Evolutionary conservation across 2,113 vertebrate species (phyloP).

Genomic region (Hypanus sabinus): DNA sequence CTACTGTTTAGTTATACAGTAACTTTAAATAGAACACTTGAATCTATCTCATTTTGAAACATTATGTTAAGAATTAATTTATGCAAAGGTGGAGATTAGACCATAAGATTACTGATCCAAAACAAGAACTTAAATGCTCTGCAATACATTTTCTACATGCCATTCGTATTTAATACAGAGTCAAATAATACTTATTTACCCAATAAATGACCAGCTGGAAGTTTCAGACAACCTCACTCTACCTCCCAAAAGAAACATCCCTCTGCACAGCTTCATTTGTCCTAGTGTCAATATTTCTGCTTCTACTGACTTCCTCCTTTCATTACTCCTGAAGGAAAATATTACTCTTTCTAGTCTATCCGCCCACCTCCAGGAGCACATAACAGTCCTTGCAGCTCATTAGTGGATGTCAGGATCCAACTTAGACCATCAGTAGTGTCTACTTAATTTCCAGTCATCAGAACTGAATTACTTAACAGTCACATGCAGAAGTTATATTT

Average conservation of each 20-base stretch:
- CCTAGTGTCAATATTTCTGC: background rate
- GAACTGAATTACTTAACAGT: background rate
- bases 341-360: conserved; percentile 39
- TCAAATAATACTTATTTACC: background rate
- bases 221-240: background rate
- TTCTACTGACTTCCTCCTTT: no score
- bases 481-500: background rate
- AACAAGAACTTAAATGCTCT: background rate
- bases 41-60: background rate
- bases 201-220: background rate
- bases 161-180: background rate
- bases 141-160: background rate
- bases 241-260: background rate
- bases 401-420: background rate
- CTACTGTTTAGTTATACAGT: background rate
- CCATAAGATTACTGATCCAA: background rate
- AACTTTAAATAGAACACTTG: background rate
- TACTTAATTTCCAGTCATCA: background rate
- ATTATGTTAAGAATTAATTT: background rate
- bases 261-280: background rate
- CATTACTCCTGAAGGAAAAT: conserved; percentile 36
- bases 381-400: background rate
- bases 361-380: background rate
- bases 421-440: background rate
- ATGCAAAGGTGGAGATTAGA: background rate